Conservation (phyloP, 2,888 invertebrate genomes). For the Toxonevra muliebris region DNA sequence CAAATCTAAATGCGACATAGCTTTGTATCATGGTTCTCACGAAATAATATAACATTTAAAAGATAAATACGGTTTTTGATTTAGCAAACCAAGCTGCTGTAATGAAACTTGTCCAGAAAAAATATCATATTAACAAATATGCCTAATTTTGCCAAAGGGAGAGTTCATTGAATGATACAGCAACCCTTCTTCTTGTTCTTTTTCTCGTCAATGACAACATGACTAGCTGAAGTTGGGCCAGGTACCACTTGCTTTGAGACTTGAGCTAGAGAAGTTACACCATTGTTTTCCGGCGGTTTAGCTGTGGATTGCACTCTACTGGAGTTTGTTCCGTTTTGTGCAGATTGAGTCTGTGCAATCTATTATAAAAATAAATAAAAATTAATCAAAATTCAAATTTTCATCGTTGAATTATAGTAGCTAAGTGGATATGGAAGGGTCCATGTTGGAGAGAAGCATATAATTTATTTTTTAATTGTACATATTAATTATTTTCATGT, state of each 20-base stretch:
- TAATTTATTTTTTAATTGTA: too few relatives aligned
- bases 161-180: slow-evolving; percentile 86
- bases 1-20: slow-evolving; percentile 38
- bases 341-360: slow-evolving; percentile 64
- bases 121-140: slow-evolving; percentile 28
- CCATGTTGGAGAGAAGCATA: too few relatives aligned
- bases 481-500: too few relatives aligned
- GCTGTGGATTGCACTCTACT: slow-evolving; percentile 53
- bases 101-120: slow-evolving; percentile 18
- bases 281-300: slow-evolving; percentile 51
- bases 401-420: too few relatives aligned
- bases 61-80: slow-evolving; percentile 21
- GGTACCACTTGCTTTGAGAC: slow-evolving; percentile 71
- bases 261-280: slow-evolving; percentile 63
- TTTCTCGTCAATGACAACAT: slow-evolving; percentile 82
- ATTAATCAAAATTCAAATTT: background rate
- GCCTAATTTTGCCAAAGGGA: slow-evolving; percentile 10
- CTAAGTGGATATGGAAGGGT: too few relatives aligned
- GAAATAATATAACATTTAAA: slow-evolving; percentile 19
- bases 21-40: slow-evolving; percentile 24
- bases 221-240: slow-evolving; percentile 85
- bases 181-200: slow-evolving; percentile 96
- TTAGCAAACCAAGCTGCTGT: slow-evolving; percentile 21
- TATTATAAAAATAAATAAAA: slow-evolving; percentile 39
- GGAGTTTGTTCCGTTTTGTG: slow-evolving; percentile 66